Base-by-base conservation (phyloP, 1,140 invertebrate genomes). In the Pomacea maculata region DNA sequence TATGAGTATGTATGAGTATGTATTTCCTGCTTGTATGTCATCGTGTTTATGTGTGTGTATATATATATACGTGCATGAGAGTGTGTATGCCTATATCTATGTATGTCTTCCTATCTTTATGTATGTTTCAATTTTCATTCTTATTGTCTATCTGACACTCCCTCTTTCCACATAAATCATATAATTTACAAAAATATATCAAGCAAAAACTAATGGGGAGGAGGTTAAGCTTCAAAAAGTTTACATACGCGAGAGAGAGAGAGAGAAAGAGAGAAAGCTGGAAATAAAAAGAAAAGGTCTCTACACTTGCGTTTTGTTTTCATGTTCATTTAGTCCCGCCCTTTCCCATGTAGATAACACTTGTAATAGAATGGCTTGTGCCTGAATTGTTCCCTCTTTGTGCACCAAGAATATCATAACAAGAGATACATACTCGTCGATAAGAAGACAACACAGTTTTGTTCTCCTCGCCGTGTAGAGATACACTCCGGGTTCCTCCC, bases 181-280 rank as follows among this genome's bases (percentile, higher is more conserved):
- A 15, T 57, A 8, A 75, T 12, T 52, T 12, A 7, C n/a, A 17
- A n/a, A 75, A 21, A 75, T 10, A 57, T 11, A 75, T 25, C 12
- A 11, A 12, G 25, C 7, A 61, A 68, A 52, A 78, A 9, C 67
- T 57, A 67, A 52, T 25, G 67, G 61, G 54, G 63, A 67, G 63
- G 15, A 52, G 25, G 25, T 25, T 25, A 25, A 25, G 25, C 25
- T 25, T 25, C 25, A 25, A 25, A 25, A 25, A 25, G 25, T 25
- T 25, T 25, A 25, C 29, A 52, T 9, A 52, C 25, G 17, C 64
- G 64, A 14, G 64, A 45, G 61, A 67, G 64, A 5, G 29, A 45
- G 61, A 67, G 76, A 65, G 64, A 78, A 29, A 68, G 64, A 68
- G 64, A 78, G 29, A 65, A 29, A 78, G 29, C 15, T 14, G 34